Evolutionary conservation across 2,113 vertebrate species (phyloP).

Genomic region (Arizona elegans): DNA sequence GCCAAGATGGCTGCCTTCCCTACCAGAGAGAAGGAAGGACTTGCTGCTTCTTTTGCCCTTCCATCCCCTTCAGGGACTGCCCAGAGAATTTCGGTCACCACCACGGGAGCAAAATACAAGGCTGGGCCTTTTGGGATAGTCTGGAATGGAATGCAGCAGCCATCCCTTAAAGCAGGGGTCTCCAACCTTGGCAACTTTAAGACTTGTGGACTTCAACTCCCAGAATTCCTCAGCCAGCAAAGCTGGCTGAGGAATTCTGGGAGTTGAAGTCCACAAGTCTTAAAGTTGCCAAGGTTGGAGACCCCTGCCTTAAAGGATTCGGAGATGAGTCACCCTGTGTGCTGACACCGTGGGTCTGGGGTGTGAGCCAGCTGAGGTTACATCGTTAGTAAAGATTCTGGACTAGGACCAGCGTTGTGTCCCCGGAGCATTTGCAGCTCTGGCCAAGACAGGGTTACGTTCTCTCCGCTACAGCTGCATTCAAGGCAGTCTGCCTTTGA

Average conservation of each 20-base stretch:
- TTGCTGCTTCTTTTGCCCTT: not conserved
- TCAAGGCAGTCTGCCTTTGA: not conserved
- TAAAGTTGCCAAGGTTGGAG: too few species aligned
- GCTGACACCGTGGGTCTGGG: not conserved
- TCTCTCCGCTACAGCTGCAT: not conserved
- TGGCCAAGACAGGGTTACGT: not conserved
- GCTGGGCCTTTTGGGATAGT: not conserved
- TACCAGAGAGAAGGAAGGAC: not conserved
- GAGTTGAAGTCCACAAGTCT: too few species aligned
- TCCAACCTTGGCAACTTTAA: too few species aligned
- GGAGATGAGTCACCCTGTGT: not conserved
- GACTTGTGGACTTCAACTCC: too few species aligned
- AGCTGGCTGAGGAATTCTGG: too few species aligned
- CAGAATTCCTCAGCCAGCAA: too few species aligned
- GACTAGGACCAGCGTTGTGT: not conserved
- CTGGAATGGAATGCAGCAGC: not conserved
- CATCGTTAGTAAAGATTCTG: not conserved
- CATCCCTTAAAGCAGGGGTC: too few species aligned
- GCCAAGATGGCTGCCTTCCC: not conserved
- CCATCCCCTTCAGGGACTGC: not conserved
- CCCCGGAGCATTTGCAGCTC: not conserved
- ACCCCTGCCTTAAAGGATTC: not conserved
- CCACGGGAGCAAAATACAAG: not conserved
- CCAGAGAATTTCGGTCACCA: not conserved
- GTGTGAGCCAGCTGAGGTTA: not conserved